Percentiles rank a stretch among this genome's conserved stretches.
Conservation (phyloP, 1,140 invertebrate species). For the Xylocopa sonorina region DNA sequence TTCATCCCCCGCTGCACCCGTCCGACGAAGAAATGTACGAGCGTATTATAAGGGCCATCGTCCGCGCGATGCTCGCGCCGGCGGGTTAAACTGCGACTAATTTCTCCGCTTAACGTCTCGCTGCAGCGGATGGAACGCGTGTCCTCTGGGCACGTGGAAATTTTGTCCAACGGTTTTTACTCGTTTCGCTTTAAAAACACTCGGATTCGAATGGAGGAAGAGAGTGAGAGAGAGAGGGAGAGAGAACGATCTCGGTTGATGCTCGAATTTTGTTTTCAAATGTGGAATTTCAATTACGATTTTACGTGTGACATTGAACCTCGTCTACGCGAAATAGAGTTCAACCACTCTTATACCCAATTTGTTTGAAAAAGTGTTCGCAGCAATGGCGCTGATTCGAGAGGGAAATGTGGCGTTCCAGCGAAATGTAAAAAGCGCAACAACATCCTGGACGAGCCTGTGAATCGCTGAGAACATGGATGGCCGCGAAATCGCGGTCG, state of each 20-base stretch:
- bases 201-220: too few relatives aligned
- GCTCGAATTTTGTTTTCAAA: not conserved
- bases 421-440: too few relatives aligned
- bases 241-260: too few relatives aligned
- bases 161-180: slow-evolving; percentile 1
- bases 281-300: too few relatives aligned
- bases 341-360: too few relatives aligned
- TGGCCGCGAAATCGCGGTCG: not conserved
- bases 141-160: not conserved
- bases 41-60: slow-evolving; percentile 12
- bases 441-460: not conserved
- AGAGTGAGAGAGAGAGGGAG: too few relatives aligned
- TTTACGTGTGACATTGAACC: too few relatives aligned
- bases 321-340: too few relatives aligned
- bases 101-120: slow-evolving; percentile 8
- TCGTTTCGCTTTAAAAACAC: not conserved
- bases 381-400: too few relatives aligned
- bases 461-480: not conserved
- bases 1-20: not conserved
- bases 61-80: not conserved
- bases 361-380: too few relatives aligned
- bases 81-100: slow-evolving; percentile 22
- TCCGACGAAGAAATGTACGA: slow-evolving; percentile 10
- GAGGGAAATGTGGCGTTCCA: too few relatives aligned
- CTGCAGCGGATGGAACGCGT: not conserved